A percentile compares a stretch with the other conserved stretches of the same genome.
These are phyloP conservation scores for Allophyes oxyacanthae DNA, from an alignment of 2,888 invertebrate genomes.

Conservation along the genomic window DNA sequence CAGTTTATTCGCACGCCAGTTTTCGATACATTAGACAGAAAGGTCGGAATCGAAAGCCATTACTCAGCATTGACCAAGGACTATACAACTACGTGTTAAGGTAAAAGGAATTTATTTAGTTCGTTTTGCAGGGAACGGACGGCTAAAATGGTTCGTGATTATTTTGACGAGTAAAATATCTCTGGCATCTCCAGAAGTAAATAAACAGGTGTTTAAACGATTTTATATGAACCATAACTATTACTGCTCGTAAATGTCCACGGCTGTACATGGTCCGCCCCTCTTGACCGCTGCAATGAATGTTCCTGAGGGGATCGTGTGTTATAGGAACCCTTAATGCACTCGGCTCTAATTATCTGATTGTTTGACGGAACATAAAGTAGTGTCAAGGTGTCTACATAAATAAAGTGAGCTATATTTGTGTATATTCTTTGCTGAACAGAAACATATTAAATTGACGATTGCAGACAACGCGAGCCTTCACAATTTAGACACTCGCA, in stretches of 20 bases:
- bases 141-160: constrained; percentile 11
- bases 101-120: constrained; percentile 27
- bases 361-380: constrained; percentile 25
- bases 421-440: constrained; percentile 10
- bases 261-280: constrained; percentile 6
- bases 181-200: constrained; percentile 8
- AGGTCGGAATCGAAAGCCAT: constrained; percentile 42
- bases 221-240: constrained; percentile 26
- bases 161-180: constrained; percentile 16
- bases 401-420: constrained; percentile 6
- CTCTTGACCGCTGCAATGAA: constrained; percentile 18
- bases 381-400: constrained; percentile 15
- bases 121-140: constrained; percentile 16
- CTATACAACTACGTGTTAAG: constrained; percentile 15
- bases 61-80: constrained; percentile 39
- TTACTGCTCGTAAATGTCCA: constrained; percentile 27
- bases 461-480: too few species aligned
- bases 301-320: constrained; percentile 29
- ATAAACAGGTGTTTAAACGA: constrained; percentile 31
- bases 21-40: constrained; percentile 51
- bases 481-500: too few species aligned
- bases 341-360: constrained; percentile 34
- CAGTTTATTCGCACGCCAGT: constrained; percentile 40
- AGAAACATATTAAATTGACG: not conserved
- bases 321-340: constrained; percentile 23